Percentiles rank a stretch among this genome's conserved stretches.
These are phyloP conservation scores for Lumbricus terrestris DNA, from an alignment of 2,888 invertebrate genomes.

Conservation along the genomic window DNA sequence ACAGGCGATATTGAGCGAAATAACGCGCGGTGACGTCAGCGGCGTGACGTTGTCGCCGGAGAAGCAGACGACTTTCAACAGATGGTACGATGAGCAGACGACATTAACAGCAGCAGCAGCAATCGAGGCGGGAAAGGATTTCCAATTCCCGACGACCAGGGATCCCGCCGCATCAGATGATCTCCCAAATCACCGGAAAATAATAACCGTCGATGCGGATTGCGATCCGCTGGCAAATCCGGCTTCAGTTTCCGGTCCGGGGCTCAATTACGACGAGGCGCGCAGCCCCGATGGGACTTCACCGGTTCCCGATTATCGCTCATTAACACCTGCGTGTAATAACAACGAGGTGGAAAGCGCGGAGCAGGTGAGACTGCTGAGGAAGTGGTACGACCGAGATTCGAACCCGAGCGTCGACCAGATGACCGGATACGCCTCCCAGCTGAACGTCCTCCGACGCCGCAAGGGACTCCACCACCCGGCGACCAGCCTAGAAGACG, in stretches of 20 bases:
- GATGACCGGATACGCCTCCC: slow-evolving; percentile 91
- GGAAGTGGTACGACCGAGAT: slow-evolving; percentile 94
- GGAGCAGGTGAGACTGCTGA: slow-evolving; percentile 88
- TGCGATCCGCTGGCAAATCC: not conserved
- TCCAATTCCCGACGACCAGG: not conserved
- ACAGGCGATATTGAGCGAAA: not conserved
- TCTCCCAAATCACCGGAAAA: not conserved
- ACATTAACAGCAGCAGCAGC: no score
- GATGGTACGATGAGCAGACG: slow-evolving; percentile 71
- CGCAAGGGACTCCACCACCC: not conserved
- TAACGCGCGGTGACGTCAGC: slow-evolving; percentile 14
- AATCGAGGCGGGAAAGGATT: not conserved
- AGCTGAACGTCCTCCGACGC: slow-evolving; percentile 80
- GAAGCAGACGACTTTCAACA: slow-evolving; percentile 81
- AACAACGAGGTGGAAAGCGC: not conserved
- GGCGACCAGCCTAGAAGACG: slow-evolving; percentile 76
- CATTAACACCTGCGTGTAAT: not conserved
- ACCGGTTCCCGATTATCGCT: not conserved
- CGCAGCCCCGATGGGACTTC: not conserved
- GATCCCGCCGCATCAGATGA: not conserved
- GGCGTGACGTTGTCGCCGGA: slow-evolving; percentile 71
- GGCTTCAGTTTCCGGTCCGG: not conserved
- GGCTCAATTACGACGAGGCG: not conserved
- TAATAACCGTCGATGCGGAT: not conserved
- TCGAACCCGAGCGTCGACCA: slow-evolving; percentile 95